These are phyloP conservation scores for Caprella mutica DNA, from an alignment of 2,888 invertebrate species.

Conservation along the genomic window DNA sequence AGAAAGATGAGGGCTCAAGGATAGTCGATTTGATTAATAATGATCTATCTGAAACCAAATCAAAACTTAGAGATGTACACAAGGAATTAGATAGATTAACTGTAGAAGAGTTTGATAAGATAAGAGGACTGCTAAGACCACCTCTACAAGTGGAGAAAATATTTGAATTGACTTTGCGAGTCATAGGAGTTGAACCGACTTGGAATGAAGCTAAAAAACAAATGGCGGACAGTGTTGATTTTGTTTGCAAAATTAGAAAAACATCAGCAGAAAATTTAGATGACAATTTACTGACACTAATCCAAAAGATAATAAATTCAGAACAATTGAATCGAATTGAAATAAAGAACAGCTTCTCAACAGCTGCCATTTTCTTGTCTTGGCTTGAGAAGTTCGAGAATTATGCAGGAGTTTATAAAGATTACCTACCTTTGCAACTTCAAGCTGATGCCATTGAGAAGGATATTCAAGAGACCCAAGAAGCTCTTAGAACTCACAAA, in stretches of 20 bases:
- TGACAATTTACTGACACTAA: conserved; percentile 17
- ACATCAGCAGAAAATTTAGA: conserved; percentile 16
- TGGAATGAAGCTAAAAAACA: conserved; percentile 33
- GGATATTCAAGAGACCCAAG: conserved; percentile 27
- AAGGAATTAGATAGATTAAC: conserved; percentile 23
- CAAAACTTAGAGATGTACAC: conserved; percentile 22
- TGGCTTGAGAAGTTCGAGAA: conserved; percentile 26
- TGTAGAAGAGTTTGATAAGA: conserved; percentile 23
- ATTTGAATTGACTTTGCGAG: conserved; percentile 20
- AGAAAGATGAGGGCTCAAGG: conserved; percentile 26
- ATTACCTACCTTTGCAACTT: conserved; percentile 28
- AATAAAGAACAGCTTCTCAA: conserved; percentile 13
- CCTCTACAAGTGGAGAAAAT: conserved; percentile 17
- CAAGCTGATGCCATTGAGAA: conserved; percentile 29
- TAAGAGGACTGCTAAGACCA: conserved; percentile 22
- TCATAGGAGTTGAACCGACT: conserved; percentile 24
- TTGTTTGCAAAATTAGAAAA: conserved; percentile 23
- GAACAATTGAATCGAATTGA: no score
- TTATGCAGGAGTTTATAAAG: conserved; percentile 27
- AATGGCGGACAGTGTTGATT: conserved; percentile 24
- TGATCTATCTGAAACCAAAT: conserved; percentile 21
- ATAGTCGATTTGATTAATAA: conserved; percentile 25
- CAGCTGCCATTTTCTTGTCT: conserved; percentile 16
- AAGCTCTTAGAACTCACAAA: conserved; percentile 20
- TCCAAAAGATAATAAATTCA: no score